Base-by-base conservation (phyloP, 2,888 invertebrate species). In the Syritta pipiens region DNA sequence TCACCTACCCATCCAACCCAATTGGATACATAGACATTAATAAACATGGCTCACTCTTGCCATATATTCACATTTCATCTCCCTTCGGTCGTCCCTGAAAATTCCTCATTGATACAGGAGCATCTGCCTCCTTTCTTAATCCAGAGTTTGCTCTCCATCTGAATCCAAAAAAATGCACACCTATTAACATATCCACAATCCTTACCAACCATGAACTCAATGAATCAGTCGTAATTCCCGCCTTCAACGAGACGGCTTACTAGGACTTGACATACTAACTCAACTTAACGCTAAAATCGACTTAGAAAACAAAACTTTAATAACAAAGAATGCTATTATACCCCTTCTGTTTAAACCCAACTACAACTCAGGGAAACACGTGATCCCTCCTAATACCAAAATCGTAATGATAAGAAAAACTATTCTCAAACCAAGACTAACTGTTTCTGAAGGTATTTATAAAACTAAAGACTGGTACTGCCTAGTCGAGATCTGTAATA, bases 401-500 rank as follows among this genome's bases (percentile, higher is more conserved):
- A 2, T 17, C 14, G 3, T 37, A 37, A 37, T 37, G n/a, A n/a
- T n/a, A 5, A 35, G 7, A 26, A 46, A 5, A 24, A 35, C 14
- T n/a, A 24, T 10, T 3, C 32, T 65, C 17, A 51, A 30, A 51
- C 63, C 20, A 14, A n/a, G 42, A 0, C 28, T 63, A 10, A 28
- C 2, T 14, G 28, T 62, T 7, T 49, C 62, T 0, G 62, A 62
- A 40, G 49, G 49, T 4, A 62, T 49, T 19, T 63, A 51, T n/a
- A 32, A 3, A 2, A 42, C 63, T 7, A 63, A 63, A 14, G 32
- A 63, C 12, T 63, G 63, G 63, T 63, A 63, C 17, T 49, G n/a
- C 9, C n/a, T 44, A 19, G 28, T 30, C 3, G 63, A 63, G 42
- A 10, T 63, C 6, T 28, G n/a, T 4, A 48, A 48, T 7, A 48